Base-by-base conservation (phyloP, 2,888 invertebrate genomes). In the Vesta saturnalis region DNA sequence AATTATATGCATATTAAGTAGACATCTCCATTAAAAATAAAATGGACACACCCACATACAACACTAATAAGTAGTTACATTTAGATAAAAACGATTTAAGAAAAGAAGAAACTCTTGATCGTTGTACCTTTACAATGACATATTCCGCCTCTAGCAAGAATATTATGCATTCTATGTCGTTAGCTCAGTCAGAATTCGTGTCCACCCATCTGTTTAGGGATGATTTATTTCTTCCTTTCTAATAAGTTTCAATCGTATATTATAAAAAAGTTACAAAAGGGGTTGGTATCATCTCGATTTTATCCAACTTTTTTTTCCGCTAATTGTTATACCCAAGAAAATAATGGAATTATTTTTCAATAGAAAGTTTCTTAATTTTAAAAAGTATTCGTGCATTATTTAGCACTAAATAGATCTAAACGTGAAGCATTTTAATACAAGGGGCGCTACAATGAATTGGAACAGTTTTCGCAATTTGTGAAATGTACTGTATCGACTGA, bases 401-500 rank as follows among this genome's bases (percentile, higher is more conserved):
- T 64, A 69, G 60, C 55, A 61, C 35, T 35, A 55, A 52, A 54
- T 14, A 39, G 58, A 67, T 59, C 57, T 47, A 60, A 60, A 68
- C 62, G 62, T 49, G 60, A 64, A 54, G 58, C 23, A 55, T 35
- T 23, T 55, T 61, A 64, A 67, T 64, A 60, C 56, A 52, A 58
- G 39, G 49, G 49, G 60, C 60, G 49, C 22, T 56, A 62, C 59
- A 64, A 70, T 60, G 67, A 66, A 70, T 67, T 67, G 60, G 55
- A 55, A 63, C 65, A 70, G 67, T 67, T 70, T 70, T 64, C 70
- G 55, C 70, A 70, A 70, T 70, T 70, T 70, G 70, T 70, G 70
- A 70, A 70, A 70, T 70, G 70, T 70, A 67, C 70, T 70, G 70
- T 65, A 70, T 70, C 70, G 64, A 67, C 70, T 67, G 67, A 70